Conservation (phyloP, 2,113 vertebrate genomes). For the Erythrocercus mccallii region DNA sequence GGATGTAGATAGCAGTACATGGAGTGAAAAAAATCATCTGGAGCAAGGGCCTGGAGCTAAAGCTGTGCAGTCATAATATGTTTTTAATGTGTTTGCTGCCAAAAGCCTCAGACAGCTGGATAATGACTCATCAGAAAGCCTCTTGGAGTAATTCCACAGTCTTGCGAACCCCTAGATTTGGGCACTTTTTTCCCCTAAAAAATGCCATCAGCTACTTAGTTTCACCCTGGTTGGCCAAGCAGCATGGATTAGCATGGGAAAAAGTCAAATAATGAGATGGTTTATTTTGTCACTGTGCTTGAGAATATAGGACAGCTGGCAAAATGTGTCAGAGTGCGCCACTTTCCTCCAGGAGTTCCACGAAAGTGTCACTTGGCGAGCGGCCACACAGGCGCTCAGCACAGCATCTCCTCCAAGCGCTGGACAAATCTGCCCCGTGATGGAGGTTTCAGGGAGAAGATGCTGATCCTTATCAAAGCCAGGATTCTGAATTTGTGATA, state of each 20-base stretch:
- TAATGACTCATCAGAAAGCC: conserved; percentile 20
- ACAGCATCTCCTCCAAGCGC: background rate
- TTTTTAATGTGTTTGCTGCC: conserved; percentile 12
- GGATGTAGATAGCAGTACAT: background rate
- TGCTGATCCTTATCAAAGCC: background rate
- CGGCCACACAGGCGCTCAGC: background rate
- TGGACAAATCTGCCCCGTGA: accelerated
- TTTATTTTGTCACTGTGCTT: background rate
- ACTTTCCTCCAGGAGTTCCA: background rate
- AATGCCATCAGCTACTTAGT: background rate
- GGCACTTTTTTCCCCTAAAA: background rate
- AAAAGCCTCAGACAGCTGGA: conserved; percentile 2
- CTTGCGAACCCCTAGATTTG: background rate
- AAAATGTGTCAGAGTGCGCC: background rate
- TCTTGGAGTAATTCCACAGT: background rate
- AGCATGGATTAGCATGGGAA: background rate
- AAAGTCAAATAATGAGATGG: background rate
- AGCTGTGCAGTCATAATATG: background rate
- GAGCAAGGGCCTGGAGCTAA: background rate
- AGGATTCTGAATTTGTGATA: background rate
- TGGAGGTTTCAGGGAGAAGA: background rate
- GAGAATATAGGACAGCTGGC: background rate
- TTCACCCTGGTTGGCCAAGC: background rate
- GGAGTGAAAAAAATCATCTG: background rate
- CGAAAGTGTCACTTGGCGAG: background rate